Percentiles rank a stretch among this genome's conserved stretches.
Conservation (phyloP, 2,113 vertebrate genomes). For the Charadrius vociferus region DNA sequence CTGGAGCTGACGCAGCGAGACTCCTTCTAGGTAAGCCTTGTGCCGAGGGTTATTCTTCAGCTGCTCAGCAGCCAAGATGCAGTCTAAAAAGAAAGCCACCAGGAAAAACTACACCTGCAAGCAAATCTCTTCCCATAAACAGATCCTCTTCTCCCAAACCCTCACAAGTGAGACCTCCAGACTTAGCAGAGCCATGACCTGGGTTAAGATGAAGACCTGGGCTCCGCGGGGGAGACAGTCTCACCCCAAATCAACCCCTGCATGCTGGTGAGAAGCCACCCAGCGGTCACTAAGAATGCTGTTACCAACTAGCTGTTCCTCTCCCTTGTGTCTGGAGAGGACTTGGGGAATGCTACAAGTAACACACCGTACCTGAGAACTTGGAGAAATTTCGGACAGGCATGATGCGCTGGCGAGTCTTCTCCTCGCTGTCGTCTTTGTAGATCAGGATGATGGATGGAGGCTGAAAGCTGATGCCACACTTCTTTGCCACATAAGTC, state of each 20-base stretch:
- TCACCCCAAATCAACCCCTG: neutral
- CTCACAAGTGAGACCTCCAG: neutral
- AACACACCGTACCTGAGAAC: slow-evolving; percentile 80
- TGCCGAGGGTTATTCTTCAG: slow-evolving; percentile 90
- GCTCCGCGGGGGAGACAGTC: rapidly evolving
- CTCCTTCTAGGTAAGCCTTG: slow-evolving; percentile 82
- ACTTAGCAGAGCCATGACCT: neutral
- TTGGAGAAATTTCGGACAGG: slow-evolving; percentile 87
- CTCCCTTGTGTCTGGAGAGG: neutral
- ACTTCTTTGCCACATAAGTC: slow-evolving; percentile 83
- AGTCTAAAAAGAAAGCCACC: slow-evolving; percentile 76
- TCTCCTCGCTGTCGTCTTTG: slow-evolving; percentile 67
- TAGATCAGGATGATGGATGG: slow-evolving; percentile 90
- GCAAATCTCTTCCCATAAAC: neutral
- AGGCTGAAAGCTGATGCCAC: slow-evolving; percentile 87
- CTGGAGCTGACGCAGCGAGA: slow-evolving; percentile 83
- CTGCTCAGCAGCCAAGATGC: slow-evolving; percentile 84
- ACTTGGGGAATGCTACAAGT: neutral
- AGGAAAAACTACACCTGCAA: neutral
- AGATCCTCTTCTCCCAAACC: neutral
- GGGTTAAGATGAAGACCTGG: neutral
- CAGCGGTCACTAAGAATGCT: neutral
- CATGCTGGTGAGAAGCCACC: neutral
- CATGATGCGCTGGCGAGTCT: slow-evolving; percentile 86
- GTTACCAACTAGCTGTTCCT: neutral